Base-by-base conservation (phyloP, 2,113 vertebrate species). In the Erinaceus europaeus region DNA sequence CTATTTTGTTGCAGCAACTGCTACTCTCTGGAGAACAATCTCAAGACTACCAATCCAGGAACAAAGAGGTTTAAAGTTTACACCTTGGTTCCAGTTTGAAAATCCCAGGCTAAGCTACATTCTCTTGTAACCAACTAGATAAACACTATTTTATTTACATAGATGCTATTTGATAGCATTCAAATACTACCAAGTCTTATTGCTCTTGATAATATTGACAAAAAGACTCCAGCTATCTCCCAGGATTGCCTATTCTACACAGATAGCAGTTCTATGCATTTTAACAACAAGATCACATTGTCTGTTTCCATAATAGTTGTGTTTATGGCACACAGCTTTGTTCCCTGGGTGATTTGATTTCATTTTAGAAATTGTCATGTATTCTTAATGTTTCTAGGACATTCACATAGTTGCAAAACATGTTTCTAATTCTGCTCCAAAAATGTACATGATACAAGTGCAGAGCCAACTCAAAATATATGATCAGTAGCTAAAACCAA, bases 81-180 rank as follows among this genome's bases (percentile, higher is more conserved):
- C 72, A 86, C 88, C 84, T 77, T 74, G 84, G 84, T 93, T 93
- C 93, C 76, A 84, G 62, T 79, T 55, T 75, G 36, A 69, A 88
- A 94, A 94, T 90, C 93, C 89, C 92, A 76, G 8, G 89, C 57
- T 86, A 93, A 80, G 68, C 80, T 88, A 53, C 11, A 65, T 64
- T 90, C 46, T 86, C 76, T 88, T 93, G 91, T 86, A 90, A 74
- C 62, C 57, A 64, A 29, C 18, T 44, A 84, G 80, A 91, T 88
- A 95, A 91, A 93, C 91, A 93, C 57, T 42, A 55, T 80, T 80
- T 91, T 91, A 91, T 94, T 94, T 94, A 90, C 92, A 91, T 74
- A 91, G 91, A 92, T 91, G 73, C 18, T 76, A 65, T 74, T 59
- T 91, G 94, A 93, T 95, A 92, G 86, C n/a, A 73, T 83, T 88